Evolutionary conservation across 2,888 invertebrate species (phyloP).

Genomic region (Scotopteryx bipunctaria): DNA sequence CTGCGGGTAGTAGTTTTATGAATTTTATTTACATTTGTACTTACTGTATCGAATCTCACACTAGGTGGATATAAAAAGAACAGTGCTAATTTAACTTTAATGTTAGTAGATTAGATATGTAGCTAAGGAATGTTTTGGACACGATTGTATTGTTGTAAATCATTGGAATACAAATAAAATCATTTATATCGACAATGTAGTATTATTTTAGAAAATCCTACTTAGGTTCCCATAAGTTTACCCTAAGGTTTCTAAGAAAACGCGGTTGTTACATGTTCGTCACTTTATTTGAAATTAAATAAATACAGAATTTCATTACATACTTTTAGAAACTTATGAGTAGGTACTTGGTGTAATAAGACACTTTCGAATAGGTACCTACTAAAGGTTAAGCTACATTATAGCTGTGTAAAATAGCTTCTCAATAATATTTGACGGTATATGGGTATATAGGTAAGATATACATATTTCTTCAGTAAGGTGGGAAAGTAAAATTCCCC

Average conservation of each 20-base stretch:
- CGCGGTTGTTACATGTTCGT: neutral
- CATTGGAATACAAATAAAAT: conserved; percentile 66
- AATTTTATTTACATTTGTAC: conserved; percentile 40
- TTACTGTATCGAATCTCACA: conserved; percentile 55
- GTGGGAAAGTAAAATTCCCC: too few species aligned
- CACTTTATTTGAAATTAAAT: conserved; percentile 12
- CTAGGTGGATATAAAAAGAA: conserved; percentile 49
- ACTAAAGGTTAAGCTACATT: too few species aligned
- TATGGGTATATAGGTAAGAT: too few species aligned
- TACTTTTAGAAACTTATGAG: too few species aligned
- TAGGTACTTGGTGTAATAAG: too few species aligned
- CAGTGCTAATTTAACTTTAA: conserved; percentile 68
- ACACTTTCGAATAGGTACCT: too few species aligned
- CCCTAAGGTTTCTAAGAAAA: too few species aligned
- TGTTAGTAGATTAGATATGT: conserved; percentile 50
- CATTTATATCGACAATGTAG: conserved; percentile 56
- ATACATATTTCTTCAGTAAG: too few species aligned
- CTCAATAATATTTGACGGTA: too few species aligned
- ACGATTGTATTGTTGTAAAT: conserved; percentile 72
- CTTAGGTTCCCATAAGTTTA: too few species aligned
- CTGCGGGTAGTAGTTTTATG: conserved; percentile 42
- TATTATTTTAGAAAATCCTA: conserved; percentile 36
- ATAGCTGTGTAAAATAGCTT: too few species aligned
- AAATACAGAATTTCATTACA: too few species aligned
- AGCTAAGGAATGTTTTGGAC: conserved; percentile 68